These are phyloP conservation scores for Scolopax mira DNA, from an alignment of 2,113 vertebrate species.

Conservation along the genomic window DNA sequence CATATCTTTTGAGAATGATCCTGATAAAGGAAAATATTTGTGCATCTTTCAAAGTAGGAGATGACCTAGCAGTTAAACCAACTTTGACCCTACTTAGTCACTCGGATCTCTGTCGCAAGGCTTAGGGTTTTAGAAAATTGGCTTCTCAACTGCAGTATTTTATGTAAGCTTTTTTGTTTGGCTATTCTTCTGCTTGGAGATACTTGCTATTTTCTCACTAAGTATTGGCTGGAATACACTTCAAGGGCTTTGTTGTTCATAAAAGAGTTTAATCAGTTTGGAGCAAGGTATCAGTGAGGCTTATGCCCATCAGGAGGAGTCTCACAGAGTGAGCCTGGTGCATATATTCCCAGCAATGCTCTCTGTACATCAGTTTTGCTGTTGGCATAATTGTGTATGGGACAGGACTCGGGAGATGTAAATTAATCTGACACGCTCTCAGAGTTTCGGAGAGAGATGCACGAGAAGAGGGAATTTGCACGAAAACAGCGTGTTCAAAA, in stretches of 20 bases:
- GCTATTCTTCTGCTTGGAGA: not conserved
- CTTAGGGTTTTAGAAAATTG: not conserved
- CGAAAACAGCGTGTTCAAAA: too few relatives aligned
- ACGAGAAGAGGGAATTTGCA: too few relatives aligned
- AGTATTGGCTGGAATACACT: not conserved
- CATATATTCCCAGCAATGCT: not conserved
- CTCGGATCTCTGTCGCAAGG: not conserved
- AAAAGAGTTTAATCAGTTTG: not conserved
- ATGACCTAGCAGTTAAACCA: not conserved
- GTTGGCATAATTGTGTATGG: not conserved
- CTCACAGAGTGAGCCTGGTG: not conserved
- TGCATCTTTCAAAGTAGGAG: not conserved
- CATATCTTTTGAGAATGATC: not conserved
- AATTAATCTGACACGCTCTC: too few relatives aligned
- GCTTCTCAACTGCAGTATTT: not conserved
- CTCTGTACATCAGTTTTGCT: not conserved
- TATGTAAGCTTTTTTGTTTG: not conserved
- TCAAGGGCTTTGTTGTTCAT: not conserved
- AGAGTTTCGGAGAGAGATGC: too few relatives aligned
- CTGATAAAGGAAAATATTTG: not conserved
- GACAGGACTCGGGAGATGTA: not conserved
- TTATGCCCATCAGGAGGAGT: not conserved
- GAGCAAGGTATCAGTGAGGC: not conserved
- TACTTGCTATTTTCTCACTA: not conserved
- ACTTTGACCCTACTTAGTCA: not conserved